Evolutionary conservation across 2,888 invertebrate species (phyloP).

Genomic region (Pyralis farinalis): DNA sequence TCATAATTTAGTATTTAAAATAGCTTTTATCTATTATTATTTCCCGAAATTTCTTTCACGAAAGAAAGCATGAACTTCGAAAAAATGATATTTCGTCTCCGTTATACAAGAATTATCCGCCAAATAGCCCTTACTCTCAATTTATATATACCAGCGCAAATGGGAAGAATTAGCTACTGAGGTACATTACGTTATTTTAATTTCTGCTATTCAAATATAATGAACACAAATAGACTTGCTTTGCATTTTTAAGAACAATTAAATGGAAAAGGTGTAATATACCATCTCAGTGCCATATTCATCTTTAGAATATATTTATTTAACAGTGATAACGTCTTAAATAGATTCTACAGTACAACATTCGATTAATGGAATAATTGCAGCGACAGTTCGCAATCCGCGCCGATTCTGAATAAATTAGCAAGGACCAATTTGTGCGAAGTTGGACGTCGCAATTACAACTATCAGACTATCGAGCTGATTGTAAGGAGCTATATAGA

Average conservation of each 20-base stretch:
- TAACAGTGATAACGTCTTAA: too few relatives aligned
- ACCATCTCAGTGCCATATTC: too few relatives aligned
- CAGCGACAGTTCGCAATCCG: conserved; percentile 27
- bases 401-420: conserved; percentile 64
- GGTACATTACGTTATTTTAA: too few relatives aligned
- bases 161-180: too few relatives aligned
- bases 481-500: too few relatives aligned
- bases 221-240: too few relatives aligned
- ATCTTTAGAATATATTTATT: too few relatives aligned
- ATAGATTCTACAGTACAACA: background rate
- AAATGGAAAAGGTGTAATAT: too few relatives aligned
- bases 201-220: too few relatives aligned
- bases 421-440: conserved; percentile 59
- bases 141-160: too few relatives aligned
- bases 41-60: background rate
- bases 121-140: conserved; percentile 1
- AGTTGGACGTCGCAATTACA: conserved; percentile 63
- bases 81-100: background rate
- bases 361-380: conserved; percentile 38
- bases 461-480: conserved; percentile 17
- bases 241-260: too few relatives aligned
- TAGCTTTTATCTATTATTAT: conserved; percentile 5
- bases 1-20: conserved; percentile 2
- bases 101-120: conserved; percentile 1
- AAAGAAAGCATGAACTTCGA: too few relatives aligned